phyloP scores from a whole-genome alignment of 2,113 vertebrate genomes.

The Notiomystis cincta region DNA sequence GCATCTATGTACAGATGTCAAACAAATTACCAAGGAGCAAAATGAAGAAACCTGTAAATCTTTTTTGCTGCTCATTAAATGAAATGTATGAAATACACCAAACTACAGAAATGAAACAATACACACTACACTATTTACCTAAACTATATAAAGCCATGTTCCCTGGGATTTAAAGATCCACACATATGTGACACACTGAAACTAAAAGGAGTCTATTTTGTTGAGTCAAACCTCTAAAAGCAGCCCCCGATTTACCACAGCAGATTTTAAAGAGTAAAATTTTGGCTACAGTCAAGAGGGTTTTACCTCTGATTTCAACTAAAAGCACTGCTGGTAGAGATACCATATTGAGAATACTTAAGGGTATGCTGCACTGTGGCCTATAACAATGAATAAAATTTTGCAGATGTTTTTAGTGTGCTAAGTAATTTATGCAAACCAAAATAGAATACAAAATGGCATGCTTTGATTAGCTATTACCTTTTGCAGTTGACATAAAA shows the following conservation, averaged over 20 bases:
- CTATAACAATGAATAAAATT: neutral
- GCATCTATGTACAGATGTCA: neutral
- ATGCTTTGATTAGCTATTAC: neutral
- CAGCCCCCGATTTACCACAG: neutral
- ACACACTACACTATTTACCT: neutral
- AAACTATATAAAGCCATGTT: neutral
- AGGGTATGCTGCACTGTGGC: neutral
- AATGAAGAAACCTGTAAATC: neutral
- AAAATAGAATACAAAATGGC: neutral
- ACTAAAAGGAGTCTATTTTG: neutral
- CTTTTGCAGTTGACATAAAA: neutral
- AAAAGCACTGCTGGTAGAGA: neutral
- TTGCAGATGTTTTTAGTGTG: neutral
- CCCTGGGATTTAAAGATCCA: neutral
- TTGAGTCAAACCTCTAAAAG: neutral
- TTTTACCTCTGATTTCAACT: neutral
- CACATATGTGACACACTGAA: fast-evolving
- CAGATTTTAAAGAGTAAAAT: neutral
- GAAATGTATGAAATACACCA: neutral
- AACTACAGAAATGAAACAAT: neutral
- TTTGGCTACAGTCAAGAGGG: neutral
- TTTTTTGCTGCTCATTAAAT: neutral
- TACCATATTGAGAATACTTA: neutral
- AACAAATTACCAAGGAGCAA: neutral
- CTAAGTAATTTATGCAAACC: neutral